A percentile compares a stretch with the other conserved stretches of the same genome.
Conservation (phyloP, 2,113 vertebrate genomes). For the Electrona antarctica region DNA sequence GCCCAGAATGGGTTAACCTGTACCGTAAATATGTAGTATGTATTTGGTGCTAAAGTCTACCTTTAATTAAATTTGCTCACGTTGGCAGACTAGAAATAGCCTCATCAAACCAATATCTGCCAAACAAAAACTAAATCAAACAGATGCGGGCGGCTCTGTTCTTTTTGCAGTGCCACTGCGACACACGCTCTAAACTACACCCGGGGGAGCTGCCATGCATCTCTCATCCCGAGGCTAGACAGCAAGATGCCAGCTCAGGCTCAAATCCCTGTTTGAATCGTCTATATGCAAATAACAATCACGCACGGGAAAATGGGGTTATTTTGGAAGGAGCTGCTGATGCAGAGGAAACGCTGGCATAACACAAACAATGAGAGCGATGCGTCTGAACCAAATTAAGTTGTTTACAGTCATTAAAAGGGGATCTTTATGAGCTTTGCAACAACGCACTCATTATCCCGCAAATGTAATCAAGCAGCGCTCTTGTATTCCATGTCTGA, state of each 20-base stretch:
- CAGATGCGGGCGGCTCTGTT: neutral
- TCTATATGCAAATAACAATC: constrained; percentile 23
- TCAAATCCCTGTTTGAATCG: neutral
- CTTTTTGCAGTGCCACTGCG: neutral
- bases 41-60: too few relatives aligned
- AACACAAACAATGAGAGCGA: constrained; percentile 20
- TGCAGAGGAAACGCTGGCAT: constrained; percentile 1
- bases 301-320: constrained; percentile 2
- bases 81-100: neutral
- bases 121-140: neutral
- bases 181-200: neutral
- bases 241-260: neutral
- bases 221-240: neutral
- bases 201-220: neutral
- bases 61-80: neutral
- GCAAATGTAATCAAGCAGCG: constrained; percentile 16
- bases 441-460: constrained; percentile 12
- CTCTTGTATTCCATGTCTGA: neutral
- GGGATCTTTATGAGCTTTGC: constrained; percentile 28
- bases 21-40: too few relatives aligned
- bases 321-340: constrained; percentile 8
- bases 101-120: neutral
- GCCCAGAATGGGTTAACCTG: too few relatives aligned
- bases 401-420: constrained; percentile 35
- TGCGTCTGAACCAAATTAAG: constrained; percentile 10